These are phyloP conservation scores for Drosophila repleta DNA, from an alignment of 1,140 invertebrate species.

Conservation along the genomic window DNA sequence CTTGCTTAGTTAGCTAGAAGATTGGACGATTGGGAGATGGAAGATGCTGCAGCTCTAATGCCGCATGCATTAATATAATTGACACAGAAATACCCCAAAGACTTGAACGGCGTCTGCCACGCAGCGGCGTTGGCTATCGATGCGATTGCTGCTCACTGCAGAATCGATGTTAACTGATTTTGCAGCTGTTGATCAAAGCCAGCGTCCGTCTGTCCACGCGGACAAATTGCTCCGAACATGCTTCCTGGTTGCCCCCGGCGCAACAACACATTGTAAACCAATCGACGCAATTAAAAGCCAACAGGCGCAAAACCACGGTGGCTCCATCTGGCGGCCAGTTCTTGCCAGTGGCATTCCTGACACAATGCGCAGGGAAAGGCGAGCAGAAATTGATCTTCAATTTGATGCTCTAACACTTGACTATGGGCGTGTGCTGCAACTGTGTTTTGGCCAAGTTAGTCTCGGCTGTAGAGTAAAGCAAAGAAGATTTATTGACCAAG, in stretches of 20 bases:
- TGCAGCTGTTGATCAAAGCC: slow-evolving; percentile 71
- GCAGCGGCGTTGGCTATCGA: slow-evolving; percentile 23
- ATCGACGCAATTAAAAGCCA: slow-evolving; percentile 75
- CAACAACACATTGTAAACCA: slow-evolving; percentile 61
- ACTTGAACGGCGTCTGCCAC: slow-evolving; percentile 56
- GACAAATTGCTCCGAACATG: slow-evolving; percentile 60
- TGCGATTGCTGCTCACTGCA: slow-evolving; percentile 22
- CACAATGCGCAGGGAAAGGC: slow-evolving; percentile 12
- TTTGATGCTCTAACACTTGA: slow-evolving; percentile 27
- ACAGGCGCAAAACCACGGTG: slow-evolving; percentile 51
- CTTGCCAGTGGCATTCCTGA: slow-evolving; percentile 50
- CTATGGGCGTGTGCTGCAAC: neutral
- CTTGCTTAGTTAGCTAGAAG: slow-evolving; percentile 13
- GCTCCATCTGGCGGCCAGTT: slow-evolving; percentile 52
- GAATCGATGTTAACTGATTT: slow-evolving; percentile 74
- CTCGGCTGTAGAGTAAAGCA: too few relatives aligned
- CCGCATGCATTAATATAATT: slow-evolving; percentile 78
- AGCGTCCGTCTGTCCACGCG: slow-evolving; percentile 8
- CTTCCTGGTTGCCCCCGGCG: slow-evolving; percentile 68
- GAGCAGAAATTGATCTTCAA: slow-evolving; percentile 52
- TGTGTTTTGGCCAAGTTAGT: neutral
- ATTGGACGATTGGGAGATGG: slow-evolving; percentile 38
- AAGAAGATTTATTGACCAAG: too few relatives aligned
- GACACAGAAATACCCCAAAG: slow-evolving; percentile 70
- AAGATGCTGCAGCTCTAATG: slow-evolving; percentile 37